Evolutionary conservation across 1,140 invertebrate genomes (phyloP).

Genomic region (Psilanteris sp.): DNA sequence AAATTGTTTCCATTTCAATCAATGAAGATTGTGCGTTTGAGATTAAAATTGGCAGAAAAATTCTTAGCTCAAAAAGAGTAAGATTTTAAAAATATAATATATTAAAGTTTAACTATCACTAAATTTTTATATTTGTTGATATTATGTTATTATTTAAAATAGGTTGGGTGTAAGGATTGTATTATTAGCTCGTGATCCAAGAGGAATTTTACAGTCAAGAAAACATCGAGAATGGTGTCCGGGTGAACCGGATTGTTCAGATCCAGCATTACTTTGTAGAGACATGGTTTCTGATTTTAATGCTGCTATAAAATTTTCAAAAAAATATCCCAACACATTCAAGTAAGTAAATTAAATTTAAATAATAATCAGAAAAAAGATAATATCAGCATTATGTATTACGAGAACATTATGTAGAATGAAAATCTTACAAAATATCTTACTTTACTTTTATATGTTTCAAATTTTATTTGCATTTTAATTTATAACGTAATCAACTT

Average conservation of each 20-base stretch:
- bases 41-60: conserved; percentile 85
- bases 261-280: conserved; percentile 87
- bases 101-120: too few species aligned
- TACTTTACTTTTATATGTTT: too few species aligned
- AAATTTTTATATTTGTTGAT: too few species aligned
- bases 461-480: too few species aligned
- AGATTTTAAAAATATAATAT: conserved; percentile 67
- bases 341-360: conserved; percentile 80
- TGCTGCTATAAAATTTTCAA: conserved; percentile 84
- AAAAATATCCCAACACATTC: conserved; percentile 86
- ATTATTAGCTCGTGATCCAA: conserved; percentile 89
- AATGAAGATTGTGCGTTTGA: conserved; percentile 90
- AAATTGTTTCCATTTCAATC: conserved; percentile 91
- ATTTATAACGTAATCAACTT: too few species aligned
- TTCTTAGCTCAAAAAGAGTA: conserved; percentile 87
- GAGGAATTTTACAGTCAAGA: conserved; percentile 91
- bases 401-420: too few species aligned
- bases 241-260: conserved; percentile 88
- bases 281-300: conserved; percentile 91
- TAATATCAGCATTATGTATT: too few species aligned
- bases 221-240: conserved; percentile 92
- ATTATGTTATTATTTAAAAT: conserved; percentile 1
- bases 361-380: too few species aligned
- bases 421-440: too few species aligned
- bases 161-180: conserved; percentile 89